These are phyloP conservation scores for Parthenolecanium corni DNA, from an alignment of 2,888 invertebrate genomes.

Conservation along the genomic window DNA sequence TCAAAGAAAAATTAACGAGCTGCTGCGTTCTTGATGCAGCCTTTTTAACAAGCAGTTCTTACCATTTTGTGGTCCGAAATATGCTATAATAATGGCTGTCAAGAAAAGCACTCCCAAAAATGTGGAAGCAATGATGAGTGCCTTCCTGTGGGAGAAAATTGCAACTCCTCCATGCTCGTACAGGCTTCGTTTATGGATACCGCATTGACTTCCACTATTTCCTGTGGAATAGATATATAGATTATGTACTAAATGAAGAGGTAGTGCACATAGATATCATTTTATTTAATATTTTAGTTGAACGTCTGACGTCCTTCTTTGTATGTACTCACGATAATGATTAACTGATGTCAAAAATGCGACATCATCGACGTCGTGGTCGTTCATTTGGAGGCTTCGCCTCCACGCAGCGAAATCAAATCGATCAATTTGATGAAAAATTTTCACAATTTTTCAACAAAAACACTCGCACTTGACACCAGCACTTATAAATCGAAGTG, in stretches of 20 bases:
- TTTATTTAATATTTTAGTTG: too few relatives aligned
- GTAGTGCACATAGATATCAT: too few relatives aligned
- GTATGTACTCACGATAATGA: constrained; percentile 30
- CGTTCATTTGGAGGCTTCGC: constrained; percentile 54
- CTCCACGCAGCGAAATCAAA: constrained; percentile 26
- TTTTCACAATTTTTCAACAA: background rate
- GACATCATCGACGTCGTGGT: constrained; percentile 84
- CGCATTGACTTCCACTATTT: constrained; percentile 47
- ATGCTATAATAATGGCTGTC: constrained; percentile 76
- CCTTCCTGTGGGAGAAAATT: constrained; percentile 75
- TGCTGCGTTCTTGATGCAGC: too few relatives aligned
- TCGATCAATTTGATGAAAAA: constrained; percentile 18
- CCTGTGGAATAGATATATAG: constrained; percentile 33
- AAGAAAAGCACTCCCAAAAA: constrained; percentile 69
- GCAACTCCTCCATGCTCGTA: constrained; percentile 67
- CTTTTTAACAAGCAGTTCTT: too few relatives aligned
- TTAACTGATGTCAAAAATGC: constrained; percentile 68
- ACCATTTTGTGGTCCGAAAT: constrained; percentile 79
- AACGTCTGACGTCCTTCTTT: too few relatives aligned
- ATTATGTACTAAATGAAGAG: too few relatives aligned
- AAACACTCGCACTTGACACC: too few relatives aligned
- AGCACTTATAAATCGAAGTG: too few relatives aligned
- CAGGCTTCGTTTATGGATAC: constrained; percentile 52
- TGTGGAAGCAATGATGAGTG: constrained; percentile 65
- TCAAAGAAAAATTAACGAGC: too few relatives aligned